Conservation (phyloP, 2,113 vertebrate genomes). For the Toxotes chatareus region DNA sequence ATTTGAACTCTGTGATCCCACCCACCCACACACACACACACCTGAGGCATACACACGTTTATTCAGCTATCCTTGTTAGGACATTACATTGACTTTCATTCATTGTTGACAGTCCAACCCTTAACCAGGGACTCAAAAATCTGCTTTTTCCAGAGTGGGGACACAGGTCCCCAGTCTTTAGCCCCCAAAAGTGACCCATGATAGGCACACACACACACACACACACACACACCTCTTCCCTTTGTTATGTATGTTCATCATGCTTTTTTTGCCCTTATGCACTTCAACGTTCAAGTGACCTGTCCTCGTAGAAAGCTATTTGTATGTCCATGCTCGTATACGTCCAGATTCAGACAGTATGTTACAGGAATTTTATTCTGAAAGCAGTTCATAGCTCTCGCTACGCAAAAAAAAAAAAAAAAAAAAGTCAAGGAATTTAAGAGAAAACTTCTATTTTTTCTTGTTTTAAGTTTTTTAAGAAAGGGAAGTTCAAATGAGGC, state of each 20-base stretch:
- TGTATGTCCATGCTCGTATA: slow-evolving; percentile 1
- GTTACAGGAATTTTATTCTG: slow-evolving; percentile 28
- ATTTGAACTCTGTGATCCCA: slow-evolving; percentile 16
- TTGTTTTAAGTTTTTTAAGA: slow-evolving; percentile 60
- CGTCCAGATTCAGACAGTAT: slow-evolving; percentile 29
- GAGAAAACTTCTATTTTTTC: slow-evolving; percentile 73
- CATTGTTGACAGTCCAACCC: too few species aligned
- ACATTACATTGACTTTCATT: too few species aligned
- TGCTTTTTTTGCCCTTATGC: not conserved
- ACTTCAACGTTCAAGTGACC: slow-evolving; percentile 16
- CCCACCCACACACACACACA: too few species aligned
- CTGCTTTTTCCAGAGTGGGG: too few species aligned
- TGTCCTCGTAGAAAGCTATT: slow-evolving; percentile 35
- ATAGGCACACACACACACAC: not conserved
- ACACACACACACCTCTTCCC: not conserved
- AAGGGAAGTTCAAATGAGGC: slow-evolving; percentile 62
- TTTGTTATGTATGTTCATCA: not conserved
- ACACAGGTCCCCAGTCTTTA: too few species aligned
- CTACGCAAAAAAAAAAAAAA: slow-evolving; percentile 43
- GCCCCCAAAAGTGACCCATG: too few species aligned
- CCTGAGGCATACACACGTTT: too few species aligned
- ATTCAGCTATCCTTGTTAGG: too few species aligned
- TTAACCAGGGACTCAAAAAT: too few species aligned
- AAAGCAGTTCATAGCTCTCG: slow-evolving; percentile 48
- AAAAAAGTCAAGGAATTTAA: slow-evolving; percentile 46